Base-by-base conservation (phyloP, 2,113 vertebrate genomes). In the Labeo catla region DNA sequence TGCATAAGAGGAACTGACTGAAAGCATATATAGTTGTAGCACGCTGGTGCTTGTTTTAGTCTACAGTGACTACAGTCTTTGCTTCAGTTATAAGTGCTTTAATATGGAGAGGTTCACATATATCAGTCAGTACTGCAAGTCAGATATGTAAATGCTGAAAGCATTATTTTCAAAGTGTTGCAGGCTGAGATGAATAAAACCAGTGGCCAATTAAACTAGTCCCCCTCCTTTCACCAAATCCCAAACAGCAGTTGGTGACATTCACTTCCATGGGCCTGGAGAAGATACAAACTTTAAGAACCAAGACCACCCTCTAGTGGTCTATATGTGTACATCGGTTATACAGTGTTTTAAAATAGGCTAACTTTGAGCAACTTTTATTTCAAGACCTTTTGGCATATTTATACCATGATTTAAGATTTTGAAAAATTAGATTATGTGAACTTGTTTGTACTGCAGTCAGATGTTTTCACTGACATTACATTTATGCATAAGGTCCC, bases 271-370 rank as follows among this genome's bases (percentile, higher is more conserved):
- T 47, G 45, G 43, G 23, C 28, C 52, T 52, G 52, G 34, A 47
- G 7, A 74, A 50, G 73, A 28, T 28, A n/a, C 21, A 16, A 78
- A 2, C 91, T 90, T 85, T 70, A 87, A 95, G 91, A 93, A 86
- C 23, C 93, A 92, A 94, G 90, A 93, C 83, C 68, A 81, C 89
- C 94, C 94, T 94, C 95, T 93, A 89, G 94, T 92, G 95, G 92
- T 23, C 36, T 6, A 84, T 34, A 28, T 15, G 1, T 47, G 8
- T 84, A 57, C 15, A 90, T 76, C 52, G 50, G 19, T 39, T 49
- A 36, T 0, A 52, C 21, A 50, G 12, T 39, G 52, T 43, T 39
- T 7, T 23, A 2, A 4, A 72, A 1, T 45, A 5, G 9, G 4
- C 39, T 47, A 73, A 45, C 16, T 34, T 34, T 21, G 45, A 43